phyloP scores from a whole-genome alignment of 2,888 invertebrate species.

The Buathra laborator region DNA sequence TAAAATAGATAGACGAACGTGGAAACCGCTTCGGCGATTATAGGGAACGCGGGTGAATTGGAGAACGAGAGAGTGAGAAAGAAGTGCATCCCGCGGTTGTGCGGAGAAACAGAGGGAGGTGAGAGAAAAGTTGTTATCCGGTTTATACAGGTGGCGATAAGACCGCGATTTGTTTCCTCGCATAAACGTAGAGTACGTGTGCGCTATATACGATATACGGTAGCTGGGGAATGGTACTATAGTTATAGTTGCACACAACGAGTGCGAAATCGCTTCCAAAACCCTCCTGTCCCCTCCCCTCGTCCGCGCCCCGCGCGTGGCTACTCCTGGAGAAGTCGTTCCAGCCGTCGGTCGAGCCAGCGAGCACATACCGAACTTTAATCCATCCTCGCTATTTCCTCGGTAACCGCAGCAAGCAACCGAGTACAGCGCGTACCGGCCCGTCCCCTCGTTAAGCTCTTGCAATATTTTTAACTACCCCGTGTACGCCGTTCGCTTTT shows the following conservation, averaged over 20 bases:
- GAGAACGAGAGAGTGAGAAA: slow-evolving; percentile 55
- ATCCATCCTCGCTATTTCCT: slow-evolving; percentile 79
- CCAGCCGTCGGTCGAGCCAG: slow-evolving; percentile 32
- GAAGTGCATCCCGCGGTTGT: slow-evolving; percentile 60
- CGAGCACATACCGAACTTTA: slow-evolving; percentile 78
- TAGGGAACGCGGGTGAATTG: slow-evolving; percentile 37
- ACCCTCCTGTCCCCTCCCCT: slow-evolving; percentile 5
- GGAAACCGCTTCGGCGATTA: slow-evolving; percentile 47
- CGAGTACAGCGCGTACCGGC: slow-evolving; percentile 17
- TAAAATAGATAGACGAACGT: slow-evolving; percentile 54
- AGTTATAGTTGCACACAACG: slow-evolving; percentile 38
- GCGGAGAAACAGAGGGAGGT: slow-evolving; percentile 70
- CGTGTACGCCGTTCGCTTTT: slow-evolving; percentile 25
- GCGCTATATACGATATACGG: slow-evolving; percentile 20
- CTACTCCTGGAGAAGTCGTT: slow-evolving; percentile 73
- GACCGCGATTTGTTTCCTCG: slow-evolving; percentile 83
- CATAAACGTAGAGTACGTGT: slow-evolving; percentile 32
- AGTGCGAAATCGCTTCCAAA: slow-evolving; percentile 60
- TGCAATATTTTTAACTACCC: slow-evolving; percentile 67
- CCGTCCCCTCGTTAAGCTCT: slow-evolving; percentile 58
- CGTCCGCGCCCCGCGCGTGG: slow-evolving; percentile 53
- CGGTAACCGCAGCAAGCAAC: slow-evolving; percentile 60
- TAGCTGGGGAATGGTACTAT: slow-evolving; percentile 6
- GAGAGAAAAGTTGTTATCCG: slow-evolving; percentile 84
- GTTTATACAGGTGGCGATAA: slow-evolving; percentile 81